Base-by-base conservation (phyloP, 2,888 invertebrate genomes). In the Eumerus sabulonum region DNA sequence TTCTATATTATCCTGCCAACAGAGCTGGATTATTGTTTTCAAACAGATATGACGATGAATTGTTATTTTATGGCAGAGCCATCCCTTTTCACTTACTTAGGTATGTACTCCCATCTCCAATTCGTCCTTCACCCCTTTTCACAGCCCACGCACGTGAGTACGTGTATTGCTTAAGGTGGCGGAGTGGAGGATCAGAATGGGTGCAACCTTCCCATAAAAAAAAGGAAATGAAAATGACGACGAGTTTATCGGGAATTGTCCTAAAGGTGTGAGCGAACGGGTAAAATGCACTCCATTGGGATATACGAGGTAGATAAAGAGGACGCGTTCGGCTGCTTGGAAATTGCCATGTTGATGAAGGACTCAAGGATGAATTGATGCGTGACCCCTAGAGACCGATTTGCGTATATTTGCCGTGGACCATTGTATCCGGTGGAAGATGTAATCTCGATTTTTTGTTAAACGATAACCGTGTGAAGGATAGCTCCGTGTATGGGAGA, bases 31-130 rank as follows among this genome's bases (percentile, higher is more conserved):
- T 68, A 63, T 77, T 77, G 51, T 77, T 68, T 73, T 67, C 42
- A 67, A 70, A 74, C 70, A 74, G 79, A 74, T 79, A 79, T 56
- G 68, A 70, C 74, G 79, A 74, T 74, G 74, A 70, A 79, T 64
- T 74, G 74, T 60, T 74, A 64, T 74, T 79, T 79, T 74, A 70
- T 79, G 68, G 73, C 72, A 72, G 42, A 38, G 63, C 51, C 53
- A n/a, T 59, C 27, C 18, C 12, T 35, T 51, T 64, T n/a, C n/a
- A n/a, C n/a, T n/a, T n/a, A n/a, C n/a, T n/a, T n/a, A n/a, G n/a
- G n/a, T n/a, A 76, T 54, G 50, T 48, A 47, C 64, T 12, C 36
- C 16, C 36, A n/a, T 27, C 2, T 27, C 27, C 7, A 2, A 7
- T 27, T 27, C 7, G 2, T 27, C 27, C 2, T 27, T 27, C 27